Conservation (phyloP, 2,113 vertebrate species). For the Takifugu flavidus region DNA sequence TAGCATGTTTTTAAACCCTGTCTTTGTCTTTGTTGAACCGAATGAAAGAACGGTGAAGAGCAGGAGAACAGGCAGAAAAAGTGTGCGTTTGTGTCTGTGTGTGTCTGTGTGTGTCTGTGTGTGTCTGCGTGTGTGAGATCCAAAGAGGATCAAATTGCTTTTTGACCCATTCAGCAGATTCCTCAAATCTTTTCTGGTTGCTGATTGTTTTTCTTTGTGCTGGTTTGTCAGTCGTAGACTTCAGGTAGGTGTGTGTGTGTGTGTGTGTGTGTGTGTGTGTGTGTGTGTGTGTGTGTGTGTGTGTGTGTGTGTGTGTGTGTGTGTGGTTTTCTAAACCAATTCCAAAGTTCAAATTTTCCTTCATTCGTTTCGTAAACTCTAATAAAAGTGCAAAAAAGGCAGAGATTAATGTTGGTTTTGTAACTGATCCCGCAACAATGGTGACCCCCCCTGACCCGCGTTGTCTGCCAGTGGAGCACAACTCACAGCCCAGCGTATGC, state of each 20-base stretch:
- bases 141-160: slow-evolving; percentile 69
- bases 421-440: slow-evolving; percentile 13
- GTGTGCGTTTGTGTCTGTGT: background rate
- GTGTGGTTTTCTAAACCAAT: background rate
- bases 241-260: slow-evolving; percentile 3
- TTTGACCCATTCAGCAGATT: slow-evolving; percentile 77
- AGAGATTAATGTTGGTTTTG: slow-evolving; percentile 9
- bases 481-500: slow-evolving; percentile 6
- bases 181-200: slow-evolving; percentile 46
- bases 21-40: background rate
- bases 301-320: slow-evolving; percentile 16
- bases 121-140: slow-evolving; percentile 11
- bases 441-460: slow-evolving; percentile 8
- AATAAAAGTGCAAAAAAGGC: slow-evolving; percentile 5
- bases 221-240: background rate
- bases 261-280: slow-evolving; percentile 3
- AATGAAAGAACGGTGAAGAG: slow-evolving; percentile 1
- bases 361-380: background rate
- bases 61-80: background rate
- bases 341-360: too few species aligned
- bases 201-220: slow-evolving; percentile 43
- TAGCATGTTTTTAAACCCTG: too few species aligned
- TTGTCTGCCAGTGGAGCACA: slow-evolving; percentile 1
- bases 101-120: slow-evolving; percentile 11
- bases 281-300: background rate